Conservation (phyloP, 2,113 vertebrate genomes). For the Cynopterus brachyotis region DNA sequence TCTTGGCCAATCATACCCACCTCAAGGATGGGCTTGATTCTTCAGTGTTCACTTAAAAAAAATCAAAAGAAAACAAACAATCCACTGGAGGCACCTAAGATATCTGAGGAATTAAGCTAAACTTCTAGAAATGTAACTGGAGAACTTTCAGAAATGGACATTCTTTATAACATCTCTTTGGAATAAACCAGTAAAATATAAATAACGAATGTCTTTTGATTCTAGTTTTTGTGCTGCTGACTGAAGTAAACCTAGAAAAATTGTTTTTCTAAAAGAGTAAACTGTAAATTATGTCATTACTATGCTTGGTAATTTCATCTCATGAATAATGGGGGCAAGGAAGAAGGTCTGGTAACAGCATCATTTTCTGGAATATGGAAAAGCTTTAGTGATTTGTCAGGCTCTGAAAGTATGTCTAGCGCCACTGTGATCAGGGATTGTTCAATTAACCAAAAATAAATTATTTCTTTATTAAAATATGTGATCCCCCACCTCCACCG, state of each 20-base stretch:
- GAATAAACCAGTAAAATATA: neutral
- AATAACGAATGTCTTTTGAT: neutral
- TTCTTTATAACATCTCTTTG: neutral
- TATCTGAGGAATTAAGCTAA: neutral
- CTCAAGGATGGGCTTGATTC: neutral
- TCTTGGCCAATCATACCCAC: neutral
- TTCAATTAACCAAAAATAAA: neutral
- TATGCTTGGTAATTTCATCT: neutral
- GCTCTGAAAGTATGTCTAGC: neutral
- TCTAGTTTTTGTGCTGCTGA: neutral
- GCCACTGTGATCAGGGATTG: rapidly evolving
- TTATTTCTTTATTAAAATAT: neutral
- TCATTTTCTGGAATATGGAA: neutral
- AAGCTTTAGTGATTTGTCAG: neutral
- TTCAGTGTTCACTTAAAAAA: neutral
- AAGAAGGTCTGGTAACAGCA: neutral
- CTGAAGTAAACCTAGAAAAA: neutral
- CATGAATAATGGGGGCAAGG: neutral
- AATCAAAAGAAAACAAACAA: neutral
- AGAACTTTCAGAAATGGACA: neutral
- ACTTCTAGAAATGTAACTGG: neutral
- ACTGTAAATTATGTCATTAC: neutral
- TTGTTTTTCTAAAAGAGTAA: neutral
- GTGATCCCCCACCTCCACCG: neutral
- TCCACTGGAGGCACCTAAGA: neutral